Evolutionary conservation across 2,113 vertebrate species (phyloP).

Genomic region (Ariopsis seemanni): DNA sequence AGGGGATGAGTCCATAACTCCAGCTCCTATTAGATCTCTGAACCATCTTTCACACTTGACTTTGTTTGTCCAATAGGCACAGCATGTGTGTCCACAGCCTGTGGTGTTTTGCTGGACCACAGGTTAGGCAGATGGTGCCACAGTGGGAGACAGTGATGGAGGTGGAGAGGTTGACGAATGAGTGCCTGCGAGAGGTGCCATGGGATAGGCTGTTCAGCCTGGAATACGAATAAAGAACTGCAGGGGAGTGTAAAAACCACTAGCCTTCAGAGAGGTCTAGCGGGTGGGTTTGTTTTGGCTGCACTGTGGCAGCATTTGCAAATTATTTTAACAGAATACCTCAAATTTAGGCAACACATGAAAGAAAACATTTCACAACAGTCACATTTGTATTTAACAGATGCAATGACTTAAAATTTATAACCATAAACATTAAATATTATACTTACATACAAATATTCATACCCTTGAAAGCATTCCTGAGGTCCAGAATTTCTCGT

Average conservation of each 20-base stretch:
- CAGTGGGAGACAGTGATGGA: slow-evolving; percentile 22
- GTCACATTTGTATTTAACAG: not conserved
- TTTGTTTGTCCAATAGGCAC: slow-evolving; percentile 37
- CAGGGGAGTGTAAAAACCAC: slow-evolving; percentile 13
- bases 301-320: slow-evolving; percentile 5
- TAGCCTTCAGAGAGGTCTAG: slow-evolving; percentile 25
- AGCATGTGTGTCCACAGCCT: slow-evolving; percentile 4
- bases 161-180: slow-evolving; percentile 19
- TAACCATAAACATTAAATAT: not conserved
- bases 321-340: not conserved
- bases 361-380: not conserved
- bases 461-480: not conserved
- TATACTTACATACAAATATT: not conserved
- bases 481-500: not conserved
- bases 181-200: slow-evolving; percentile 38
- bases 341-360: not conserved
- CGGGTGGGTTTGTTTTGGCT: not conserved
- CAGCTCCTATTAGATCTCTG: slow-evolving; percentile 22
- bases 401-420: not conserved
- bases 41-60: slow-evolving; percentile 7
- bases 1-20: not conserved
- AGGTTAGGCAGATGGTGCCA: slow-evolving; percentile 41
- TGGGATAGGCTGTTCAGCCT: slow-evolving; percentile 13
- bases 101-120: slow-evolving; percentile 22
- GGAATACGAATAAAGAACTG: slow-evolving; percentile 19